phyloP scores from a whole-genome alignment of 2,797 vertebrate genomes.

The Gadopsis marmoratus region DNA sequence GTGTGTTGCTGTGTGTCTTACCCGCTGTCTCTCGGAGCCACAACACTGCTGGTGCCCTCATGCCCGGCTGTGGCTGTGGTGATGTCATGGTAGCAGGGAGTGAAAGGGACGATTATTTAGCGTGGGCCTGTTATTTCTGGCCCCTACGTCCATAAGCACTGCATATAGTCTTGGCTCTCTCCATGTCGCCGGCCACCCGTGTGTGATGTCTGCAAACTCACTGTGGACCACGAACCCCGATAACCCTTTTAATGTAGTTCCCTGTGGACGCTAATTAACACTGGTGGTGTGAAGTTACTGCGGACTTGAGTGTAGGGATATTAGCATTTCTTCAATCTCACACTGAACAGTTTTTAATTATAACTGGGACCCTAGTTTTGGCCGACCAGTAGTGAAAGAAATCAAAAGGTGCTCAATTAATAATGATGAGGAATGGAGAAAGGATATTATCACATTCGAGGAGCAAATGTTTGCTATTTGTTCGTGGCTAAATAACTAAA shows the following conservation, averaged over 20 bases:
- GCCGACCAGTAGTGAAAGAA: background rate
- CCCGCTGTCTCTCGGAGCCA: constrained; percentile 46
- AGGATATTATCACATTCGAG: background rate
- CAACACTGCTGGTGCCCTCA: constrained; percentile 55
- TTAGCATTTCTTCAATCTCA: background rate
- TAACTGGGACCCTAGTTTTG: background rate
- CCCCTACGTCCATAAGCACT: constrained; percentile 48
- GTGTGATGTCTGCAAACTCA: constrained; percentile 35
- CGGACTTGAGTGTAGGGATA: background rate
- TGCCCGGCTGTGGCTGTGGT: constrained; percentile 50
- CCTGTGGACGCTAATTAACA: constrained; percentile 15
- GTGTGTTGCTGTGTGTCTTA: constrained; percentile 27
- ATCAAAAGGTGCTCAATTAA: background rate
- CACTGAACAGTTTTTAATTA: background rate
- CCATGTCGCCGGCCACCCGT: constrained; percentile 37
- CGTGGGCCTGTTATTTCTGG: constrained; percentile 65
- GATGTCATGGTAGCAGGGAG: constrained; percentile 60
- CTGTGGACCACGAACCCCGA: constrained; percentile 39
- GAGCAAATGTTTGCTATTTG: background rate
- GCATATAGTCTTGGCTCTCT: constrained; percentile 42
- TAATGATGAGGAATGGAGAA: background rate
- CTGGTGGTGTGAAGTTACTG: background rate
- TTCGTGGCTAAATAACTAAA: background rate
- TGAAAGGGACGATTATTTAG: constrained; percentile 69
- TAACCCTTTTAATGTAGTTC: constrained; percentile 29